phyloP scores from a whole-genome alignment of 2,888 invertebrate genomes.

The Adelognathus sp. region DNA sequence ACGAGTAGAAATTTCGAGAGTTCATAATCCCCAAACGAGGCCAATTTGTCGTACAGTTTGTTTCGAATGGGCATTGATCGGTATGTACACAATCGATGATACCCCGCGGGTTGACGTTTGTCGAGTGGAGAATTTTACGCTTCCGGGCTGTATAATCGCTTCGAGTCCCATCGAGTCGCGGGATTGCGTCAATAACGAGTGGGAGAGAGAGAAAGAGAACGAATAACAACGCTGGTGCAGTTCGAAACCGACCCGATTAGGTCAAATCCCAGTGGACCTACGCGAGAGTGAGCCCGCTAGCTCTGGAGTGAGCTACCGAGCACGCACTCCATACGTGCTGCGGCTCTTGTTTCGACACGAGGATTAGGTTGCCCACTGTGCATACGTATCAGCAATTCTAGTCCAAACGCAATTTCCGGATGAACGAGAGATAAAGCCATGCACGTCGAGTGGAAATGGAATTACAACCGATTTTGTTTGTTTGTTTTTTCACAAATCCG shows the following conservation, averaged over 20 bases:
- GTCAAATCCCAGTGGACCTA: conserved; percentile 15
- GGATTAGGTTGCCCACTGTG: conserved; percentile 16
- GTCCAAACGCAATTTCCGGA: conserved; percentile 18
- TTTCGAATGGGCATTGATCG: neutral
- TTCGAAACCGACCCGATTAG: conserved; percentile 34
- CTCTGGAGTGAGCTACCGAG: neutral
- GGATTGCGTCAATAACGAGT: neutral
- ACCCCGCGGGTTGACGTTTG: conserved; percentile 21
- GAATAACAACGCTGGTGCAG: conserved; percentile 15
- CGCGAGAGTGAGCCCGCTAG: neutral
- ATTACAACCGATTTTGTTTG: neutral
- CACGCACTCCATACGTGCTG: neutral
- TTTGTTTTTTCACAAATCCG: neutral
- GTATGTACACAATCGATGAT: neutral
- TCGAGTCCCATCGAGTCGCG: conserved; percentile 27
- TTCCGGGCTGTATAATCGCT: conserved; percentile 16
- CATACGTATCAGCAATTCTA: neutral
- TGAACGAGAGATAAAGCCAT: neutral
- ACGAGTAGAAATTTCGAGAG: neutral
- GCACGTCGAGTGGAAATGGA: neutral
- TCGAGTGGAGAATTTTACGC: conserved; percentile 33
- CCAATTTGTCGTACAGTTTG: conserved; percentile 2
- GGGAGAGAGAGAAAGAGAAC: neutral
- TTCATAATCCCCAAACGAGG: neutral
- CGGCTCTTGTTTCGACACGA: conserved; percentile 12